Evolutionary conservation across 1,140 invertebrate genomes (phyloP).

Genomic region (Procambarus virginalis): DNA sequence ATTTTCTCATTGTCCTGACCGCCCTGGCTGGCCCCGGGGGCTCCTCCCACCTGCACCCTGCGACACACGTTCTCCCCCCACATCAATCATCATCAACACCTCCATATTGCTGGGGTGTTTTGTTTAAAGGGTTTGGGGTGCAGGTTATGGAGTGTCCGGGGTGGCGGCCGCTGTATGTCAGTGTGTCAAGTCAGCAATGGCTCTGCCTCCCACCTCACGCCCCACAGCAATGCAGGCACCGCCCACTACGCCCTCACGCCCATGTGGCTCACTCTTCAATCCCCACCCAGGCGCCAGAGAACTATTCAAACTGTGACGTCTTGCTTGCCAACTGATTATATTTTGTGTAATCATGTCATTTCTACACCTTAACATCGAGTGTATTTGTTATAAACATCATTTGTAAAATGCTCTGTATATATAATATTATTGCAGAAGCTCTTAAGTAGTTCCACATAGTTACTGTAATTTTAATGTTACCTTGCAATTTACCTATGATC

Average conservation of each 20-base stretch:
- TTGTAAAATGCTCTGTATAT: neutral
- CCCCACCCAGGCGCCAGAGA: no score
- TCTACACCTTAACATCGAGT: neutral
- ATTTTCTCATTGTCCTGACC: neutral
- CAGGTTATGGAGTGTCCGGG: neutral
- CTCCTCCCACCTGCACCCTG: neutral
- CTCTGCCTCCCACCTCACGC: neutral
- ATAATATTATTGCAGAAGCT: no score
- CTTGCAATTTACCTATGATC: no score
- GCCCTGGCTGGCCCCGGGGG: neutral
- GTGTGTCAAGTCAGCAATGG: neutral
- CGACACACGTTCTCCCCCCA: neutral
- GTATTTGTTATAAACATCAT: neutral
- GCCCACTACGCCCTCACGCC: no score
- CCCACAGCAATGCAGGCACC: neutral
- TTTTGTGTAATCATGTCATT: no score
- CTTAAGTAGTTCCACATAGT: no score
- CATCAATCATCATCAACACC: neutral
- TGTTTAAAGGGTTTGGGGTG: neutral
- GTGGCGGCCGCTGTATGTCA: neutral
- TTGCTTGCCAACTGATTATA: no score
- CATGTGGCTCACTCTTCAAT: neutral
- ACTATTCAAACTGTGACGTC: no score
- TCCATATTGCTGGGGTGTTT: neutral
- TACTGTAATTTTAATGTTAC: no score